Evolutionary conservation across 2,113 vertebrate species (phyloP).

Genomic region (Orcinus orca): DNA sequence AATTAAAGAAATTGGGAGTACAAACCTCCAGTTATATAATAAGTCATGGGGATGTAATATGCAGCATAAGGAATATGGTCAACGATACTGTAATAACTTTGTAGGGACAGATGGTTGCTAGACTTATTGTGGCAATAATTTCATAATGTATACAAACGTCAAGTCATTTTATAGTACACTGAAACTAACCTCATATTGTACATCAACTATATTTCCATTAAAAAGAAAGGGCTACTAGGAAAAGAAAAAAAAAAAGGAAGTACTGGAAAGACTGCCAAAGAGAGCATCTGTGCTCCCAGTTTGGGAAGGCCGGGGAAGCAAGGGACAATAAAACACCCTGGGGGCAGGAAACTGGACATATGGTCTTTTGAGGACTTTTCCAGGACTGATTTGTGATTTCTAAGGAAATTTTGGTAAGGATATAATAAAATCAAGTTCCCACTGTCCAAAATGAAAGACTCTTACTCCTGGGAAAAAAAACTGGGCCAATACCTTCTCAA

Average conservation of each 20-base stretch:
- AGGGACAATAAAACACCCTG: not conserved
- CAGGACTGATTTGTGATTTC: conserved; percentile 12
- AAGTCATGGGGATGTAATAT: not conserved
- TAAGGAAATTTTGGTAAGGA: conserved; percentile 30
- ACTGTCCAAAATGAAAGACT: conserved; percentile 11
- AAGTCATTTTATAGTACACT: not conserved
- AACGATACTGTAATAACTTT: not conserved
- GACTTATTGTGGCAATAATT: not conserved
- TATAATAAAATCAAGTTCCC: conserved; percentile 40
- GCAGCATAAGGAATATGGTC: not conserved
- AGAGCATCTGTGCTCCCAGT: not conserved
- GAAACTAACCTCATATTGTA: not conserved
- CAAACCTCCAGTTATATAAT: not conserved
- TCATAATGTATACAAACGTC: not conserved
- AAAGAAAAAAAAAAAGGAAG: not conserved
- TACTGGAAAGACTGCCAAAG: not conserved
- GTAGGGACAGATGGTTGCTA: not conserved
- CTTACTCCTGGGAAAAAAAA: not conserved
- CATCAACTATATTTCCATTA: not conserved
- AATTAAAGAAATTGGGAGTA: not conserved
- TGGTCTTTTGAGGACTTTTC: not conserved
- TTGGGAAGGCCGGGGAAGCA: not conserved
- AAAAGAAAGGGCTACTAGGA: not conserved
- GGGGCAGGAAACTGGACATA: not conserved
- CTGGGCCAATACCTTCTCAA: not conserved